phyloP scores from a whole-genome alignment of 1,140 invertebrate genomes.

The Protaetia brevitarsis region DNA sequence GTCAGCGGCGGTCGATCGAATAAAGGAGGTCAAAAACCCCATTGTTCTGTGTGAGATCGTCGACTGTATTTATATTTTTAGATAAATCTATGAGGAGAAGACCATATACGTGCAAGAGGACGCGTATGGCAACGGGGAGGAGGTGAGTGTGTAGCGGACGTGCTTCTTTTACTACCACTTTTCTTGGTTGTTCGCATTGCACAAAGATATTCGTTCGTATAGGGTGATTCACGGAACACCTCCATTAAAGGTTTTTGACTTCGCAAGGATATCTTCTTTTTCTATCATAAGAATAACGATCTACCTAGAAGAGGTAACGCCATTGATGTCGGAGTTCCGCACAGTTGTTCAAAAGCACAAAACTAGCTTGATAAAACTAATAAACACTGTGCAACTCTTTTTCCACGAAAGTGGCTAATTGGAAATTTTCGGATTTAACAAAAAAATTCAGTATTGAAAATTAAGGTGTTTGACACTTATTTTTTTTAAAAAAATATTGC shows the following conservation, averaged over 20 bases:
- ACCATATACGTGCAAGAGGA: not conserved
- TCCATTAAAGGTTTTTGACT: not conserved
- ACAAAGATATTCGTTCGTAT: not conserved
- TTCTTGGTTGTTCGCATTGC: not conserved
- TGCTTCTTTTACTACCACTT: conserved; percentile 9
- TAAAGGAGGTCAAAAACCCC: conserved; percentile 16
- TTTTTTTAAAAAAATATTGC: too few species aligned
- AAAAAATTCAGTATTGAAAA: too few species aligned
- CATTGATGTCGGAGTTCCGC: too few species aligned
- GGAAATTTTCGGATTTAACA: too few species aligned
- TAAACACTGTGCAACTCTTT: too few species aligned
- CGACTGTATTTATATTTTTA: conserved; percentile 6
- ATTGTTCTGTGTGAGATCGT: conserved; percentile 13
- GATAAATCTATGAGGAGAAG: conserved; percentile 10
- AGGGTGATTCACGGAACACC: not conserved
- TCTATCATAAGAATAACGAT: too few species aligned
- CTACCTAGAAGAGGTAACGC: too few species aligned
- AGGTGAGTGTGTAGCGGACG: not conserved
- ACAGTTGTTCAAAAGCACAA: too few species aligned
- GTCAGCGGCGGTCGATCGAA: conserved; percentile 9
- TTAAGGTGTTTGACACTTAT: too few species aligned
- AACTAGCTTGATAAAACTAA: too few species aligned
- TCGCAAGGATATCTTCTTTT: too few species aligned
- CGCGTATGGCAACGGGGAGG: not conserved
- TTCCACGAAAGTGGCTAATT: too few species aligned